Percentiles rank a stretch among this genome's conserved stretches.
Conservation (phyloP, 2,888 invertebrate species). For the Helicoverpa assulta region DNA sequence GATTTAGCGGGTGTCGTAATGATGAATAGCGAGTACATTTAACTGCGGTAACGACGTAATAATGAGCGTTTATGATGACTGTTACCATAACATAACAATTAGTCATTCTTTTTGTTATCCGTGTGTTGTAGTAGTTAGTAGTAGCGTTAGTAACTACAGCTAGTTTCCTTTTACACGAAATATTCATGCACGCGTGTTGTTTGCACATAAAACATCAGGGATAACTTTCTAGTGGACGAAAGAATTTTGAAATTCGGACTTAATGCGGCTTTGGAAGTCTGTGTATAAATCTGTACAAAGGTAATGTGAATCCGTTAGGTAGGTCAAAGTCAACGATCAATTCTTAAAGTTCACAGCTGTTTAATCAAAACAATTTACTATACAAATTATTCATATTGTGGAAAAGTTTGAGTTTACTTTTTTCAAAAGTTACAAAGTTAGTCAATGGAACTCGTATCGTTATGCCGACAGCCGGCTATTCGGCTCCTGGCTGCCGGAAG, state of each 20-base stretch:
- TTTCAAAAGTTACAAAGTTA: background rate
- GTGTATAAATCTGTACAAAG: background rate
- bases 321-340: background rate
- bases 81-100: conserved; percentile 40
- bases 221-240: background rate
- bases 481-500: conserved; percentile 42
- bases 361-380: background rate
- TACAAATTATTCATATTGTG: background rate
- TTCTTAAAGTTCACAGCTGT: background rate
- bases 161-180: background rate
- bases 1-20: conserved; percentile 48
- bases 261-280: no score
- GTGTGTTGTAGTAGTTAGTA: no score
- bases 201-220: background rate
- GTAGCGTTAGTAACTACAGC: no score
- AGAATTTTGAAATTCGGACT: no score
- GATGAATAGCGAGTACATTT: conserved; percentile 3
- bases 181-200: background rate
- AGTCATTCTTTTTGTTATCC: conserved; percentile 31
- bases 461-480: background rate
- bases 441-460: conserved; percentile 13
- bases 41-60: conserved; percentile 17
- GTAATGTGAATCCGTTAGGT: background rate
- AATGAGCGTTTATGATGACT: conserved; percentile 2
- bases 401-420: background rate